Percentiles rank a stretch among this genome's conserved stretches.
Evolutionary conservation across 1,140 invertebrate genomes (phyloP).

Genomic region (Callitettix versicolor): DNA sequence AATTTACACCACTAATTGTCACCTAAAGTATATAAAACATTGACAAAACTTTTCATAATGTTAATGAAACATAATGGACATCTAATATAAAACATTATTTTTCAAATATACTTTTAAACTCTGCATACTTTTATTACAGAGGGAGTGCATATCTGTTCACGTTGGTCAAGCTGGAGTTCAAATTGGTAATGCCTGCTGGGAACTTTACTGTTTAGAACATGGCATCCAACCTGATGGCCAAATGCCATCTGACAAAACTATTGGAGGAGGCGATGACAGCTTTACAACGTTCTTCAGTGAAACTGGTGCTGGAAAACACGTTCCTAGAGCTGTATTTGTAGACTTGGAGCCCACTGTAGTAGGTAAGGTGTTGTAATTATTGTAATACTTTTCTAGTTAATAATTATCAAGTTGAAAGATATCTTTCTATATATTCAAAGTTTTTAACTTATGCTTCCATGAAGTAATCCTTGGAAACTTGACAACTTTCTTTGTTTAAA

Average conservation of each 20-base stretch:
- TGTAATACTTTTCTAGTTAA: no score
- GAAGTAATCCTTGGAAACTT: no score
- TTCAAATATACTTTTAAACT: no score
- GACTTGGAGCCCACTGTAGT: conserved; percentile 59
- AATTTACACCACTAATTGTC: no score
- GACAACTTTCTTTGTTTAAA: no score
- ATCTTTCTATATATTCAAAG: no score
- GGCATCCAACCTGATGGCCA: conserved; percentile 81
- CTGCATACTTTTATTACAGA: conserved; percentile 34
- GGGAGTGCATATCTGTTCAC: conserved; percentile 57
- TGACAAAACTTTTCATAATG: no score
- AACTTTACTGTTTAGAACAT: conserved; percentile 68
- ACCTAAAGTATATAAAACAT: no score
- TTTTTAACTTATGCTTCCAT: no score
- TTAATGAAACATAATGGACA: no score
- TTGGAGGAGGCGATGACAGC: conserved; percentile 63
- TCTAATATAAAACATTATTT: no score
- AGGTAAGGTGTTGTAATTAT: conserved; percentile 32
- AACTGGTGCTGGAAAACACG: conserved; percentile 46
- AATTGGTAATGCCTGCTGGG: conserved; percentile 71
- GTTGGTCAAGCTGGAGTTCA: conserved; percentile 58
- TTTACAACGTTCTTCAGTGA: conserved; percentile 47
- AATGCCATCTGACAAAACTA: conserved; percentile 64
- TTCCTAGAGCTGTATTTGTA: conserved; percentile 52
- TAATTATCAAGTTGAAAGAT: no score